Evolutionary conservation across 2,113 vertebrate species (phyloP).

Genomic region (Passer domesticus): DNA sequence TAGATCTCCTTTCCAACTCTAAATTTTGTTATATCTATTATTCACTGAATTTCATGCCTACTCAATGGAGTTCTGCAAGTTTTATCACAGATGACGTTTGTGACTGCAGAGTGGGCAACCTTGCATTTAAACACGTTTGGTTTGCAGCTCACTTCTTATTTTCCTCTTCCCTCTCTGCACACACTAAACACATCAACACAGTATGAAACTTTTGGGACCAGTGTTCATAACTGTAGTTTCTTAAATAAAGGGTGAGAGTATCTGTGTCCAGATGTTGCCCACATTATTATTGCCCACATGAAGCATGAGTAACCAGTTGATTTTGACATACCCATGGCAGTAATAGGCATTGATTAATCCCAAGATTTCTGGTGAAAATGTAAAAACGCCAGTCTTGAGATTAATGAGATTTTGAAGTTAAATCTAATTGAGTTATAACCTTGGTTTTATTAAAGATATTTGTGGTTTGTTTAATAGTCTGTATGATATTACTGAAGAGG

Average conservation of each 20-base stretch:
- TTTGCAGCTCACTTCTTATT: not conserved
- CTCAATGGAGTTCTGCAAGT: not conserved
- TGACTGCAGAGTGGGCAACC: not conserved
- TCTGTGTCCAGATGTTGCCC: not conserved
- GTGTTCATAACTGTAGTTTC: not conserved
- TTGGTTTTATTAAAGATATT: not conserved
- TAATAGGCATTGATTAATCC: not conserved
- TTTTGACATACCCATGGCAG: not conserved
- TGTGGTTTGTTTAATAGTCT: not conserved
- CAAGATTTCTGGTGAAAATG: not conserved
- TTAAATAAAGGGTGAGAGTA: not conserved
- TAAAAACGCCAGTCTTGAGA: not conserved
- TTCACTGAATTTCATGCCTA: not conserved
- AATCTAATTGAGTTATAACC: not conserved
- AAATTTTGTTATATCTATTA: not conserved
- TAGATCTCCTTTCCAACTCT: not conserved
- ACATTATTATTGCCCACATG: not conserved
- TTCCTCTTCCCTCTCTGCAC: not conserved
- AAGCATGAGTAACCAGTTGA: not conserved
- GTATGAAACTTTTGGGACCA: not conserved
- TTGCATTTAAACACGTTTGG: not conserved
- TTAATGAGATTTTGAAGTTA: not conserved
- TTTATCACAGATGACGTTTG: not conserved
- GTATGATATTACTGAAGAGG: not conserved
- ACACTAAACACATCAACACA: not conserved